Conservation (phyloP, 2,888 invertebrate species). For the Drosophila diplacantha region DNA sequence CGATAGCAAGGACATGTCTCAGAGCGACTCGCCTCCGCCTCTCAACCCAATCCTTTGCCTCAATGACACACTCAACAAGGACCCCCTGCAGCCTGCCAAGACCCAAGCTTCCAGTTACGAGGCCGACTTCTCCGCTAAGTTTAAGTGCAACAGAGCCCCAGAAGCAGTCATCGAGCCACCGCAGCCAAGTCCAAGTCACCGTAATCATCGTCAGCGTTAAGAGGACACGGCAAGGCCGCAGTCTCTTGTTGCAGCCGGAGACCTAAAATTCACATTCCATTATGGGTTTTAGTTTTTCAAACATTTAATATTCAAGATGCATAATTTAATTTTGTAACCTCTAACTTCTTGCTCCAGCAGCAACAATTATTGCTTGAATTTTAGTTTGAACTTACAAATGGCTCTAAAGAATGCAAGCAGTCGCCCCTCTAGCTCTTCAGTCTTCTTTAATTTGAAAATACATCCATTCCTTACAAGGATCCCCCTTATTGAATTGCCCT, state of each 20-base stretch:
- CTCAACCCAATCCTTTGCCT: conserved; percentile 43
- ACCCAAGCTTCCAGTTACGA: conserved; percentile 24
- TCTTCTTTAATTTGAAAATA: background rate
- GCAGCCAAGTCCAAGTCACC: conserved; percentile 41
- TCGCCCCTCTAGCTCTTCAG: background rate
- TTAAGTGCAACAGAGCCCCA: conserved; percentile 44
- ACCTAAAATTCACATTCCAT: background rate
- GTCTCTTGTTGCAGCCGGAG: background rate
- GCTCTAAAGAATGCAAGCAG: background rate
- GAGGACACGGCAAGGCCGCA: conserved; percentile 29
- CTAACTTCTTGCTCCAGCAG: background rate
- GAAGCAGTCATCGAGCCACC: conserved; percentile 38
- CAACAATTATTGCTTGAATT: background rate
- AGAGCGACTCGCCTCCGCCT: conserved; percentile 4
- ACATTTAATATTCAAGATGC: background rate
- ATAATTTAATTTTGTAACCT: background rate
- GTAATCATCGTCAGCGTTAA: conserved; percentile 11
- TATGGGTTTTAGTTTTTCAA: background rate
- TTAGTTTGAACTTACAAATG: background rate
- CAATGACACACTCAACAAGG: conserved; percentile 27
- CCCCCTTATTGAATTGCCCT: conserved; percentile 25
- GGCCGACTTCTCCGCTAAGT: conserved; percentile 53
- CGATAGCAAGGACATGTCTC: conserved; percentile 56
- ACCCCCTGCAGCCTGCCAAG: background rate
- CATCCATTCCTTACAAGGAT: conserved; percentile 2